Conservation (phyloP, 2,113 vertebrate genomes). For the Pluvianellus socialis region DNA sequence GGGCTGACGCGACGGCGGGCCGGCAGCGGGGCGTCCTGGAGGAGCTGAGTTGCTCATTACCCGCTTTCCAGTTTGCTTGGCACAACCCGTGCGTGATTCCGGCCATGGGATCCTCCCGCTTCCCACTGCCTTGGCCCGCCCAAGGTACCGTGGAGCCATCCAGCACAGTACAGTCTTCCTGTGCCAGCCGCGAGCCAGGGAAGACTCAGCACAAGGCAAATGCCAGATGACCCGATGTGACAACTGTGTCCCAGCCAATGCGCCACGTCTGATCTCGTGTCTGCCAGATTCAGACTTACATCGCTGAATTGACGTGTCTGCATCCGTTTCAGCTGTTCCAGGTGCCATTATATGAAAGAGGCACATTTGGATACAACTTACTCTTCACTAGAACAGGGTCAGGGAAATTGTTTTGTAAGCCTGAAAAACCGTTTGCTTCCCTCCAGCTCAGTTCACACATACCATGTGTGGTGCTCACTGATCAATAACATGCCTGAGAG, state of each 20-base stretch:
- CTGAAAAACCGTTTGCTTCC: rapidly evolving
- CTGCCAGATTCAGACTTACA: background rate
- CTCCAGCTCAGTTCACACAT: background rate
- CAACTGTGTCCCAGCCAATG: background rate
- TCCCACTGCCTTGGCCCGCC: background rate
- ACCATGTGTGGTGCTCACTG: background rate
- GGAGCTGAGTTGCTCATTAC: rapidly evolving
- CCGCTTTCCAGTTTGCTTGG: too few relatives aligned
- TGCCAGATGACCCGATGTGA: too few relatives aligned
- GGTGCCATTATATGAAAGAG: background rate
- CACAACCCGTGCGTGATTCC: too few relatives aligned
- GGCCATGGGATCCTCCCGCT: background rate
- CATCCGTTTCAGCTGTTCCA: background rate
- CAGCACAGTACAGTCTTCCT: too few relatives aligned
- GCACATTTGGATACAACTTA: background rate
- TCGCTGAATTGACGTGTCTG: background rate
- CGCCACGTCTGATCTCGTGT: background rate
- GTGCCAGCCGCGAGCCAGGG: background rate
- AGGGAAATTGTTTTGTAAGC: background rate
- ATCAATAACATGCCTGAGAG: background rate
- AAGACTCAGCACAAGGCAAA: background rate
- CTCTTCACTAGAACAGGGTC: background rate
- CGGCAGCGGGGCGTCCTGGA: too few relatives aligned
- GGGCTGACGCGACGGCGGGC: background rate
- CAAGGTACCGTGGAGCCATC: background rate